phyloP scores from a whole-genome alignment of 2,888 invertebrate species.

The Minunthozetes semirufus region DNA sequence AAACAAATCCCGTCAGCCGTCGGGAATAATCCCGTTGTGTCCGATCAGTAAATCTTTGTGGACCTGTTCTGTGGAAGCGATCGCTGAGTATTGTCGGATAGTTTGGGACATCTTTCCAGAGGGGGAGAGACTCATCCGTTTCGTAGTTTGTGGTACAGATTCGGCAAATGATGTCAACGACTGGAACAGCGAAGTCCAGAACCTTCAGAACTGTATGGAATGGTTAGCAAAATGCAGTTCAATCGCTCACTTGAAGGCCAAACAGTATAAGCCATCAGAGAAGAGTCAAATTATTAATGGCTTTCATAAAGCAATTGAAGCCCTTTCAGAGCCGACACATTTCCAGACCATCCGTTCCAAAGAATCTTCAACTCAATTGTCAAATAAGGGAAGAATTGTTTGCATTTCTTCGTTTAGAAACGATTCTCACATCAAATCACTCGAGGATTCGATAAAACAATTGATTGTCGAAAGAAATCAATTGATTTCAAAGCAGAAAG shows the following conservation, averaged over 20 bases:
- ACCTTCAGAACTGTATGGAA: constrained; percentile 31
- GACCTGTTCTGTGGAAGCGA: constrained; percentile 92
- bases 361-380: neutral
- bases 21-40: constrained; percentile 66
- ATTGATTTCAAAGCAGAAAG: neutral
- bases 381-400: constrained; percentile 35
- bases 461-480: constrained; percentile 25
- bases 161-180: constrained; percentile 17
- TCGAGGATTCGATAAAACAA: constrained; percentile 24
- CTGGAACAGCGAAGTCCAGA: constrained; percentile 38
- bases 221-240: constrained; percentile 18
- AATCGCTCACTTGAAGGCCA: neutral
- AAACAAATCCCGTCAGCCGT: constrained; percentile 57
- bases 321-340: constrained; percentile 9
- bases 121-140: constrained; percentile 65
- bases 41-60: constrained; percentile 87
- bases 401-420: constrained; percentile 30
- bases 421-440: constrained; percentile 10
- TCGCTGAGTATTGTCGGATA: constrained; percentile 90
- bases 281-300: constrained; percentile 23
- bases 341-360: constrained; percentile 18
- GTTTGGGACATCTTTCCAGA: constrained; percentile 95
- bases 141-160: neutral
- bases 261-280: neutral
- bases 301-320: constrained; percentile 25